Conservation (phyloP, 2,888 invertebrate genomes). For the Morpho achilles region DNA sequence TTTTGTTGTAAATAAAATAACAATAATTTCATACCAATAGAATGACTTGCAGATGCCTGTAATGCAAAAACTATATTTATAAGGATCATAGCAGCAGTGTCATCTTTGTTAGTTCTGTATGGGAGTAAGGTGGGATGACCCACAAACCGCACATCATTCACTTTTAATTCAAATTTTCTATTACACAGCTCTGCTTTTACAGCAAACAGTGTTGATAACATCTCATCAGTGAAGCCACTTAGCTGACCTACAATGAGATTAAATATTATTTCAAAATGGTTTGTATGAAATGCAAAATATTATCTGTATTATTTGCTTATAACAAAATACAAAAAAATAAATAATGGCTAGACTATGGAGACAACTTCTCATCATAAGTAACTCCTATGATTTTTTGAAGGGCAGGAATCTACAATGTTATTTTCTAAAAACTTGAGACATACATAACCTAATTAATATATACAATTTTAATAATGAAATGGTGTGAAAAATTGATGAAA, state of each 20-base stretch:
- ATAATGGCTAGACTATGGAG: no score
- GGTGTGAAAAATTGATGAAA: not conserved
- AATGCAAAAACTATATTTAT: conserved; percentile 95
- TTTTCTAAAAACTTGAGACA: not conserved
- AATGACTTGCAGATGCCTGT: conserved; percentile 93
- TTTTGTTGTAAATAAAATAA: not conserved
- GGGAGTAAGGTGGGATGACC: conserved; percentile 93
- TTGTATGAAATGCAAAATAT: not conserved
- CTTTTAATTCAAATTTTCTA: conserved; percentile 95
- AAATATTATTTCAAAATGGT: not conserved
- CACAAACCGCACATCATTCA: conserved; percentile 97
- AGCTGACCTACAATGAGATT: conserved; percentile 69
- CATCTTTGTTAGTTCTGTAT: conserved; percentile 82
- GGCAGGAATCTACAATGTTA: not conserved
- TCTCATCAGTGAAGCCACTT: conserved; percentile 90
- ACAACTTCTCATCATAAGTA: not conserved
- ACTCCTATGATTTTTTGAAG: no score
- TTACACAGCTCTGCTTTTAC: conserved; percentile 94
- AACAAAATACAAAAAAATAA: no score
- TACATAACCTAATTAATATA: not conserved
- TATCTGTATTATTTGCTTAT: no score
- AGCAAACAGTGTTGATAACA: conserved; percentile 91
- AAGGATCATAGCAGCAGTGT: conserved; percentile 85
- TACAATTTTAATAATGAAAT: not conserved
- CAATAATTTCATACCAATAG: conserved; percentile 80